phyloP scores from a whole-genome alignment of 2,888 invertebrate species.

The Kuschelorhynchus macadamiae region DNA sequence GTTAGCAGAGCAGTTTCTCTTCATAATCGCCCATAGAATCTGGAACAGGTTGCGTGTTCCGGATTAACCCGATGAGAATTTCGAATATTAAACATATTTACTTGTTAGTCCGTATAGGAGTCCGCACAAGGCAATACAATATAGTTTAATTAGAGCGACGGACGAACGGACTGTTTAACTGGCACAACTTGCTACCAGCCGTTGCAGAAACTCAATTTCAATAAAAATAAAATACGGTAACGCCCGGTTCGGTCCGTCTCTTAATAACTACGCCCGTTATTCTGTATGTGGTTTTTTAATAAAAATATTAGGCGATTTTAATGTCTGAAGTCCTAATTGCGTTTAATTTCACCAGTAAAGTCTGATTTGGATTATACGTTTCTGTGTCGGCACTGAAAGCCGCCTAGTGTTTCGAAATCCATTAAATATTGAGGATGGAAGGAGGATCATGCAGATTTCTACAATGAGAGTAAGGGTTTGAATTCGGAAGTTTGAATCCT shows the following conservation, averaged over 20 bases:
- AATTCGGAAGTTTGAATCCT: too few species aligned
- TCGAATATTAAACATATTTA: constrained; percentile 51
- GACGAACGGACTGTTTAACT: constrained; percentile 47
- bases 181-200: constrained; percentile 44
- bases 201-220: constrained; percentile 49
- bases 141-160: constrained; percentile 49
- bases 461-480: too few species aligned
- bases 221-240: constrained; percentile 50
- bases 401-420: constrained; percentile 1
- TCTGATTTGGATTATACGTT: constrained; percentile 41
- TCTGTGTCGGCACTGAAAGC: constrained; percentile 19
- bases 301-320: constrained; percentile 50
- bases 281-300: constrained; percentile 50
- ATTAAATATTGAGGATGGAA: constrained; percentile 11
- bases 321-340: constrained; percentile 50
- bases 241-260: constrained; percentile 47
- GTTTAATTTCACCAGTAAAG: constrained; percentile 47
- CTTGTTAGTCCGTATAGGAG: constrained; percentile 44
- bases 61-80: constrained; percentile 47
- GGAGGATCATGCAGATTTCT: too few species aligned
- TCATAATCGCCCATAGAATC: constrained; percentile 44
- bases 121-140: constrained; percentile 46
- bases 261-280: constrained; percentile 46
- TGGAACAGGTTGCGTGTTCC: constrained; percentile 40
- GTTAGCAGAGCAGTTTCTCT: constrained; percentile 40